A percentile compares a stretch with the other conserved stretches of the same genome.
Evolutionary conservation across 2,888 invertebrate species (phyloP).

Genomic region (Sisyra terminalis): DNA sequence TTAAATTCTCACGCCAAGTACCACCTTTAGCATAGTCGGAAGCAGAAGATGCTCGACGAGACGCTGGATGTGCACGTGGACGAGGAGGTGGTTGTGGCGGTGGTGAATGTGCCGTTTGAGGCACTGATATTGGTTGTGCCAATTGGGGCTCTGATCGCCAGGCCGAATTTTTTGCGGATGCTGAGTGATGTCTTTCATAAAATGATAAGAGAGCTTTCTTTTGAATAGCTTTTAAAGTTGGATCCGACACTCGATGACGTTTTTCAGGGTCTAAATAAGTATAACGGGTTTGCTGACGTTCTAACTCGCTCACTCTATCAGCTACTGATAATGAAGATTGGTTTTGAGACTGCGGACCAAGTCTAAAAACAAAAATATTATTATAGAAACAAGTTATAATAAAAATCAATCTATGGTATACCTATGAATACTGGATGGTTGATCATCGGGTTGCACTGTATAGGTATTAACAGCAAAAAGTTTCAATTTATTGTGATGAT

Average conservation of each 20-base stretch:
- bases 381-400: no score
- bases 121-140: slow-evolving; percentile 20
- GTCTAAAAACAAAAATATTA: slow-evolving; percentile 13
- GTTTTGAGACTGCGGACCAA: slow-evolving; percentile 20
- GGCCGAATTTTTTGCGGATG: slow-evolving; percentile 20
- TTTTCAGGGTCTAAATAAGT: slow-evolving; percentile 58
- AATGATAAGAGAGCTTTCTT: slow-evolving; percentile 69
- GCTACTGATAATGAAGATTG: slow-evolving; percentile 41
- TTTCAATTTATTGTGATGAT: slow-evolving; percentile 34
- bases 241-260: slow-evolving; percentile 50
- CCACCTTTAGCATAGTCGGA: slow-evolving; percentile 41
- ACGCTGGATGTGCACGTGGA: slow-evolving; percentile 28
- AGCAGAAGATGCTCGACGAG: slow-evolving; percentile 46
- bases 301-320: slow-evolving; percentile 46
- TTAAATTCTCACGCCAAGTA: slow-evolving; percentile 26
- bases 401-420: no score
- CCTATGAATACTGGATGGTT: not conserved
- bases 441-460: slow-evolving; percentile 32
- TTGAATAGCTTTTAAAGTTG: slow-evolving; percentile 64
- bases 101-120: slow-evolving; percentile 16
- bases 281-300: slow-evolving; percentile 37
- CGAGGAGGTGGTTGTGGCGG: slow-evolving; percentile 27
- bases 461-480: slow-evolving; percentile 55
- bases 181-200: slow-evolving; percentile 52
- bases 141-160: slow-evolving; percentile 44